Evolutionary conservation across 2,797 vertebrate species (phyloP).

Genomic region (Morus bassanus): DNA sequence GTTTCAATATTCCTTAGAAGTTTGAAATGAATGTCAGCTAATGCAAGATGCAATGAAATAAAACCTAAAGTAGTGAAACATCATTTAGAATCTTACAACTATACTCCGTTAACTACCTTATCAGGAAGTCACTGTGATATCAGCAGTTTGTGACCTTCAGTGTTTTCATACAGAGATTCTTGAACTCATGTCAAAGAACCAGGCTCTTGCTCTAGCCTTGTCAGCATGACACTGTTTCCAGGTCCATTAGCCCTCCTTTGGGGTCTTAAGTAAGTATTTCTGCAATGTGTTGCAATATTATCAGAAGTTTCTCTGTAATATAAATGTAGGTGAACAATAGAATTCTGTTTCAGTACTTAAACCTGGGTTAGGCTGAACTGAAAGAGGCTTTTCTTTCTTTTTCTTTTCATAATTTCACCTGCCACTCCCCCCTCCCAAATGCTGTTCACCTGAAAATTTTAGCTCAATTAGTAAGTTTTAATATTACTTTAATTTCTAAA

Average conservation of each 20-base stretch:
- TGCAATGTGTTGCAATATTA: not conserved
- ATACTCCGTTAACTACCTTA: not conserved
- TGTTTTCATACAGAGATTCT: not conserved
- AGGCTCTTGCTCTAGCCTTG: not conserved
- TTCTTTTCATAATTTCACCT: not conserved
- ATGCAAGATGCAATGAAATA: not conserved
- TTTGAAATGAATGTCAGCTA: not conserved
- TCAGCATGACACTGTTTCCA: not conserved
- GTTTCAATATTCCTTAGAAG: not conserved
- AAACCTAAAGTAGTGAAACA: not conserved
- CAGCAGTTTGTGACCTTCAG: not conserved
- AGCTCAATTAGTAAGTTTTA: not conserved
- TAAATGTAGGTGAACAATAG: not conserved
- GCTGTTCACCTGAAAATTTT: not conserved
- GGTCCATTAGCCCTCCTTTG: not conserved
- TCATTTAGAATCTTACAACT: not conserved
- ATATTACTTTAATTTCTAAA: not conserved
- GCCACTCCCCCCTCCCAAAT: not conserved
- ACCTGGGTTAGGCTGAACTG: not conserved
- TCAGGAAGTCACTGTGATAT: not conserved
- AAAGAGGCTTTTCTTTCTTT: not conserved
- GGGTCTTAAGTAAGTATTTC: not conserved
- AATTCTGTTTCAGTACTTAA: not conserved
- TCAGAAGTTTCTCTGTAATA: not conserved
- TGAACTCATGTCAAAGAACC: not conserved